Conservation (phyloP, 2,888 invertebrate species). For the Lycaena phlaeas region DNA sequence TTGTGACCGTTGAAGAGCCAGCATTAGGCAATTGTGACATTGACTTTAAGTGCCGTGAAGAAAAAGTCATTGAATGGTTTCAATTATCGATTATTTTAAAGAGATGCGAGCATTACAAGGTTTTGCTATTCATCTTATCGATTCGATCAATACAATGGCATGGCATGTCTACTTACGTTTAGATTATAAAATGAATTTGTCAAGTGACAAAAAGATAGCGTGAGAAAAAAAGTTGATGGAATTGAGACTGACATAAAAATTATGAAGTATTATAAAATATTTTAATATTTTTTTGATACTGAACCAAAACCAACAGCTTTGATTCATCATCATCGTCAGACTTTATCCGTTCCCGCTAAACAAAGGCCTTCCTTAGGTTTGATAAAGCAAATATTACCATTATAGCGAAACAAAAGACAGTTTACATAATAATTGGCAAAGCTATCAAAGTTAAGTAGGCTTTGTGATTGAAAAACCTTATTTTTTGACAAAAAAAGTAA, state of each 20-base stretch:
- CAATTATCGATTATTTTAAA: conserved; percentile 7
- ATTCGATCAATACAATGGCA: conserved; percentile 8
- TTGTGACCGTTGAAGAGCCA: conserved; percentile 16
- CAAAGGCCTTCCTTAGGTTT: no score
- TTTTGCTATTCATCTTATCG: conserved; percentile 1
- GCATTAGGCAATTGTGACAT: conserved; percentile 20
- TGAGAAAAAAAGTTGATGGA: not conserved
- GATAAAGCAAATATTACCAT: no score
- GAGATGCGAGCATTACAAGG: conserved; percentile 7
- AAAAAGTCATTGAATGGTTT: conserved; percentile 11
- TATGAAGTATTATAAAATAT: no score
- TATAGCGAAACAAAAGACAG: no score
- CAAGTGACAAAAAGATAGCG: not conserved
- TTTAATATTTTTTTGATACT: no score
- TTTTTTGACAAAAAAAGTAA: no score
- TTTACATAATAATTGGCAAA: no score
- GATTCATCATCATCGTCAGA: no score
- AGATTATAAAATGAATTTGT: not conserved
- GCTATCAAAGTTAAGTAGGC: no score
- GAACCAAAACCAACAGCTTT: no score
- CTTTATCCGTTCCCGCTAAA: no score
- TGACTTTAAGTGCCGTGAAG: conserved; percentile 20
- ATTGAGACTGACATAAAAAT: not conserved
- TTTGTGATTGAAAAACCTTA: no score
- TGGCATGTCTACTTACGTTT: conserved; percentile 7